phyloP scores from a whole-genome alignment of 2,888 invertebrate genomes.

The Phorcus lineatus region DNA sequence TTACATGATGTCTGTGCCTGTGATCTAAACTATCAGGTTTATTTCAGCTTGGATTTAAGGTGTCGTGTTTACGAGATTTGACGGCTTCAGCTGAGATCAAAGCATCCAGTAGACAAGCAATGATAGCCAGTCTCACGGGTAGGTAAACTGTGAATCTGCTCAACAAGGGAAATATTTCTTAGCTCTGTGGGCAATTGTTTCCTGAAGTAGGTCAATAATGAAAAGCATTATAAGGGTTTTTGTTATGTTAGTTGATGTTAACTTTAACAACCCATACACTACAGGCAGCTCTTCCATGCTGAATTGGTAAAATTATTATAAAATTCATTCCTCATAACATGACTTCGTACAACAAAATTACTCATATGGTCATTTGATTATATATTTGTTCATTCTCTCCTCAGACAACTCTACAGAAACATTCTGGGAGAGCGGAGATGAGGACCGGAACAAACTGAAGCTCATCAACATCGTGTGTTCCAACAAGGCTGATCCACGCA shows the following conservation, averaged over 20 bases:
- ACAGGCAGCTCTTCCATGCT: too few species aligned
- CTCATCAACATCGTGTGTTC: conserved; percentile 84
- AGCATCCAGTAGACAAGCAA: conserved; percentile 94
- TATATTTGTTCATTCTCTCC: neutral
- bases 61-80: conserved; percentile 79
- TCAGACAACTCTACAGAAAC: conserved; percentile 95
- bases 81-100: conserved; percentile 86
- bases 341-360: too few species aligned
- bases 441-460: conserved; percentile 93
- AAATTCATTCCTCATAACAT: too few species aligned
- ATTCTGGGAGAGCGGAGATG: conserved; percentile 99
- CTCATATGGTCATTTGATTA: too few species aligned
- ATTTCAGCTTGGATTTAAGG: conserved; percentile 41
- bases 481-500: conserved; percentile 82
- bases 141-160: neutral
- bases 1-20: neutral
- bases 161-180: too few species aligned
- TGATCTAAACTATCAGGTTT: too few species aligned
- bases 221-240: too few species aligned
- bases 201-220: too few species aligned
- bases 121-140: conserved; percentile 90
- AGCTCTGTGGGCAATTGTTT: too few species aligned
- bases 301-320: too few species aligned
- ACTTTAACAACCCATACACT: too few species aligned
- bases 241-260: too few species aligned